Evolutionary conservation across 1,140 invertebrate species (phyloP).

Genomic region (Drosophila simulans): DNA sequence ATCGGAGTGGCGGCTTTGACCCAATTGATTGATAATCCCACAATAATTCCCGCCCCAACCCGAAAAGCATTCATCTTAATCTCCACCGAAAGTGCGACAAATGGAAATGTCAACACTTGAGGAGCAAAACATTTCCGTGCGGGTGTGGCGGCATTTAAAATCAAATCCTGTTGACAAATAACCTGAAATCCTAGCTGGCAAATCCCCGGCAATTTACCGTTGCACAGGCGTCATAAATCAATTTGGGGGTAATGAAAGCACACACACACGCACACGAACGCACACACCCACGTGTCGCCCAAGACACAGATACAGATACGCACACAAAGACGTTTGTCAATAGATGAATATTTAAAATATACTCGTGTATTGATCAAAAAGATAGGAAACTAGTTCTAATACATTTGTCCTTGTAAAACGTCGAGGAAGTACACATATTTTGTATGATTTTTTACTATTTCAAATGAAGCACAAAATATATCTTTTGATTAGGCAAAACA

Average conservation of each 20-base stretch:
- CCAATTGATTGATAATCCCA: slow-evolving; percentile 45
- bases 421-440: no score
- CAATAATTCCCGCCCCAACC: slow-evolving; percentile 1
- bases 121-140: slow-evolving; percentile 22
- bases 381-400: background rate
- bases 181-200: slow-evolving; percentile 46
- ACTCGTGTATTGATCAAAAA: slow-evolving; percentile 11
- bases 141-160: slow-evolving; percentile 50
- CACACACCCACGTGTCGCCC: background rate
- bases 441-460: no score
- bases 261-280: background rate
- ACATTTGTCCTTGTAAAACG: no score
- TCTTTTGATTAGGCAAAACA: background rate
- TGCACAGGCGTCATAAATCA: slow-evolving; percentile 64
- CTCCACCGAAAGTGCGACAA: slow-evolving; percentile 33
- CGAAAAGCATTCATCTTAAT: slow-evolving; percentile 47
- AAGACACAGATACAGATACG: slow-evolving; percentile 10
- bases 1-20: slow-evolving; percentile 14
- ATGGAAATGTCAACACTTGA: slow-evolving; percentile 49
- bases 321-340: slow-evolving; percentile 32
- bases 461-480: no score
- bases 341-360: slow-evolving; percentile 29
- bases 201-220: slow-evolving; percentile 52
- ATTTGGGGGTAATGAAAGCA: slow-evolving; percentile 58
- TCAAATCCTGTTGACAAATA: slow-evolving; percentile 65